Evolutionary conservation across 2,113 vertebrate genomes (phyloP).

Genomic region (Ochotona princeps): DNA sequence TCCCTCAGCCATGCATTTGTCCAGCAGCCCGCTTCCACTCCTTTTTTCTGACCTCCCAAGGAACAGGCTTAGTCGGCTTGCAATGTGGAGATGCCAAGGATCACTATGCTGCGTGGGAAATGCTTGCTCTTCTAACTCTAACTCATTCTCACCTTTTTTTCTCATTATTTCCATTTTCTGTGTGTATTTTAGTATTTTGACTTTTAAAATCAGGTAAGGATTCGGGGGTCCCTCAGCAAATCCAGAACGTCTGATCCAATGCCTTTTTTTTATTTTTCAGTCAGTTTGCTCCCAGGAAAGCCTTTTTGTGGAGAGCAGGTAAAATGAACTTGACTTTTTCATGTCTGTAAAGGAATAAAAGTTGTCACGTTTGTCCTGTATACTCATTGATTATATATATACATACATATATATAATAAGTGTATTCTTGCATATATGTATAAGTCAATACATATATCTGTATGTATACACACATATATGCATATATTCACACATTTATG

Average conservation of each 20-base stretch:
- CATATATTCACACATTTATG: neutral
- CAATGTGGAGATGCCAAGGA: conserved; percentile 61
- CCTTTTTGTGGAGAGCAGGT: conserved; percentile 94
- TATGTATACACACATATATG: neutral
- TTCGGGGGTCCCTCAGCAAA: conserved; percentile 75
- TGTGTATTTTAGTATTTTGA: conserved; percentile 70
- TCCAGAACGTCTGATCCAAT: conserved; percentile 85
- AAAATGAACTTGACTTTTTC: conserved; percentile 78
- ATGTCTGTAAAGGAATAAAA: conserved; percentile 54
- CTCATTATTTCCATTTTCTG: conserved; percentile 58
- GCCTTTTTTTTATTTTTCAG: conserved; percentile 88
- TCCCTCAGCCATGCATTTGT: rapidly evolving
- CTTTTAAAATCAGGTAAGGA: conserved; percentile 81
- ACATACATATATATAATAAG: conserved; percentile 19
- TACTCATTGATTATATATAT: conserved; percentile 7
- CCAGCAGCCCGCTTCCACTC: neutral
- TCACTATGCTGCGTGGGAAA: conserved; percentile 76
- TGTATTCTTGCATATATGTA: conserved; percentile 73
- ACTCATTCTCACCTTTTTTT: conserved; percentile 66
- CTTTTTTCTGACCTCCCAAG: conserved; percentile 46
- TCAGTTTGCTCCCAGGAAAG: conserved; percentile 91
- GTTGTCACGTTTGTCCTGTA: conserved; percentile 68
- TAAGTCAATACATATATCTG: conserved; percentile 68
- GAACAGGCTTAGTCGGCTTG: conserved; percentile 64
- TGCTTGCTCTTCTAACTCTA: conserved; percentile 77